Evolutionary conservation across 2,888 invertebrate species (phyloP).

Genomic region (Neria commutata): DNA sequence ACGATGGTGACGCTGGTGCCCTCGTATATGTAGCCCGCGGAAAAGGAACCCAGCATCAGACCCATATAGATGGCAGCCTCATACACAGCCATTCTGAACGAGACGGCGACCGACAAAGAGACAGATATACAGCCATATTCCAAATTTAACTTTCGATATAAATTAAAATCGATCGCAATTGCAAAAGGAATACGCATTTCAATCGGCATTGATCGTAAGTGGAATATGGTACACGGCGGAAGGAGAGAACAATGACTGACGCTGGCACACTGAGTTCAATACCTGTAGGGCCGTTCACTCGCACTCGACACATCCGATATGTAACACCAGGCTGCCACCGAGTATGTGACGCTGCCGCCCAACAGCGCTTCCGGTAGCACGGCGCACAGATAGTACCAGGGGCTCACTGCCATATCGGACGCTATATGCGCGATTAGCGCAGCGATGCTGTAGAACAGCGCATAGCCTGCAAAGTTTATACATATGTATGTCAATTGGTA

Average conservation of each 20-base stretch:
- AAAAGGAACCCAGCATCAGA: slow-evolving; percentile 67
- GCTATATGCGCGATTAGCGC: slow-evolving; percentile 44
- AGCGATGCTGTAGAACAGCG: slow-evolving; percentile 44
- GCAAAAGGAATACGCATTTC: too few species aligned
- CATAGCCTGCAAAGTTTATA: slow-evolving; percentile 41
- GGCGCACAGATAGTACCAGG: slow-evolving; percentile 63
- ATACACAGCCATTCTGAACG: slow-evolving; percentile 67
- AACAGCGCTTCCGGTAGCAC: slow-evolving; percentile 66
- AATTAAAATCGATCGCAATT: too few species aligned
- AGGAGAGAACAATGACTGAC: too few species aligned
- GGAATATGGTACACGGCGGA: too few species aligned
- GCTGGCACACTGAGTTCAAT: too few species aligned
- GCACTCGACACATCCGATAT: slow-evolving; percentile 69
- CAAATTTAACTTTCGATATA: too few species aligned
- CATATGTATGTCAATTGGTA: background rate
- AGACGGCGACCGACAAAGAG: too few species aligned
- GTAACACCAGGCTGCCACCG: slow-evolving; percentile 69
- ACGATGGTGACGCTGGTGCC: slow-evolving; percentile 44
- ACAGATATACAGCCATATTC: too few species aligned
- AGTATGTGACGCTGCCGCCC: slow-evolving; percentile 68
- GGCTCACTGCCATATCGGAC: slow-evolving; percentile 40
- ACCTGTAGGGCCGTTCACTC: slow-evolving; percentile 69
- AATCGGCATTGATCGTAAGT: too few species aligned
- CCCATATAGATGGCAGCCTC: slow-evolving; percentile 68
- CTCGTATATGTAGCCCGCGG: slow-evolving; percentile 67